phyloP scores from a whole-genome alignment of 2,113 vertebrate species.

The Engraulis encrasicolus region DNA sequence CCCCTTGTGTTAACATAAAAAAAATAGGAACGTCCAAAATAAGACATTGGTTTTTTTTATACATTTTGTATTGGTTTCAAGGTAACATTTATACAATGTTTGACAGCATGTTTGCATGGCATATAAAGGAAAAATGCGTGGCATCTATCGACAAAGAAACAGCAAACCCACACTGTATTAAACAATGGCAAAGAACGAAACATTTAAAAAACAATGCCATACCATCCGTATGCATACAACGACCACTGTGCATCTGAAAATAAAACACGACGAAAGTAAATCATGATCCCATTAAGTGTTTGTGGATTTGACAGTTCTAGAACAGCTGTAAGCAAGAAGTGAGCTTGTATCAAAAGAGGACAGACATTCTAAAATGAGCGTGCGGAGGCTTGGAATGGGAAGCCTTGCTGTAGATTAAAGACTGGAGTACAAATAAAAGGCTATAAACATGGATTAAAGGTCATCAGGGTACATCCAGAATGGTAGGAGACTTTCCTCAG shows the following conservation, averaged over 20 bases:
- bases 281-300: too few relatives aligned
- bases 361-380: neutral
- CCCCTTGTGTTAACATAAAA: neutral
- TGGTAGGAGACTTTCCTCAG: neutral
- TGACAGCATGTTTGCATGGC: neutral
- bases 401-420: neutral
- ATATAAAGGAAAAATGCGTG: neutral
- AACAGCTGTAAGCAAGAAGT: too few relatives aligned
- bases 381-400: neutral
- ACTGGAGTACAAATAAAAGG: neutral
- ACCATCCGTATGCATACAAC: too few relatives aligned
- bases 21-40: neutral
- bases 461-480: neutral
- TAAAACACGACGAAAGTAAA: too few relatives aligned
- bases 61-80: slow-evolving; percentile 36
- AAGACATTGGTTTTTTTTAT: slow-evolving; percentile 15
- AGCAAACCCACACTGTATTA: neutral
- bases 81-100: neutral
- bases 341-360: neutral
- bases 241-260: too few relatives aligned
- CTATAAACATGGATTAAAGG: neutral
- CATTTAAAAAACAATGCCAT: too few relatives aligned
- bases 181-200: too few relatives aligned
- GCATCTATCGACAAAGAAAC: neutral
- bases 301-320: too few relatives aligned